These are phyloP conservation scores for Amitus sp. DNA, from an alignment of 2,888 invertebrate genomes.

Conservation along the genomic window DNA sequence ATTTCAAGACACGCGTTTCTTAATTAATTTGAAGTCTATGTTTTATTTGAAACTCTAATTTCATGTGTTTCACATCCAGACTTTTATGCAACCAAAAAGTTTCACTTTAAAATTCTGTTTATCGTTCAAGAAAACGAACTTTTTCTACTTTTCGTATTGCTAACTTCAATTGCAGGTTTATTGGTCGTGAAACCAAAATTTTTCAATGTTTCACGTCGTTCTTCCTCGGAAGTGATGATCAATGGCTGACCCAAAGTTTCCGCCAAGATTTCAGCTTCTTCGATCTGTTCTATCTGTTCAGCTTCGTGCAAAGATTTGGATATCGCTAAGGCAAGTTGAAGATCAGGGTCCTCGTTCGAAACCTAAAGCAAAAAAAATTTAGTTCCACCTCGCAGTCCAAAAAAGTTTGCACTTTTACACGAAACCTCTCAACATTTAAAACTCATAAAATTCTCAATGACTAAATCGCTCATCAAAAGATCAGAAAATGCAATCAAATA, in stretches of 20 bases:
- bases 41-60: too few species aligned
- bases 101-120: too few species aligned
- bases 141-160: constrained; percentile 40
- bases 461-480: not conserved
- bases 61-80: too few species aligned
- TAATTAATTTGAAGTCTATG: too few species aligned
- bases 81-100: too few species aligned
- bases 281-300: constrained; percentile 52
- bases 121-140: too few species aligned
- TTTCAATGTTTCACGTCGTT: constrained; percentile 50
- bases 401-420: constrained; percentile 2
- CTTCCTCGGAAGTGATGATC: constrained; percentile 40
- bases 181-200: constrained; percentile 57
- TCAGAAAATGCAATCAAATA: not conserved
- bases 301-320: constrained; percentile 65
- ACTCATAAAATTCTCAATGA: too few species aligned
- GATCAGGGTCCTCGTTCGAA: constrained; percentile 54
- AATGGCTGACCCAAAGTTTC: constrained; percentile 35
- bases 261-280: constrained; percentile 54
- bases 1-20: constrained; percentile 51
- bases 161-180: constrained; percentile 39
- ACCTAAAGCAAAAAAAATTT: constrained; percentile 40
- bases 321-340: constrained; percentile 65
- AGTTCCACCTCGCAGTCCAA: too few species aligned
- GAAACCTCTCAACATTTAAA: not conserved